These are phyloP conservation scores for Buphagus erythrorhynchus DNA, from an alignment of 2,797 vertebrate species.

Conservation along the genomic window DNA sequence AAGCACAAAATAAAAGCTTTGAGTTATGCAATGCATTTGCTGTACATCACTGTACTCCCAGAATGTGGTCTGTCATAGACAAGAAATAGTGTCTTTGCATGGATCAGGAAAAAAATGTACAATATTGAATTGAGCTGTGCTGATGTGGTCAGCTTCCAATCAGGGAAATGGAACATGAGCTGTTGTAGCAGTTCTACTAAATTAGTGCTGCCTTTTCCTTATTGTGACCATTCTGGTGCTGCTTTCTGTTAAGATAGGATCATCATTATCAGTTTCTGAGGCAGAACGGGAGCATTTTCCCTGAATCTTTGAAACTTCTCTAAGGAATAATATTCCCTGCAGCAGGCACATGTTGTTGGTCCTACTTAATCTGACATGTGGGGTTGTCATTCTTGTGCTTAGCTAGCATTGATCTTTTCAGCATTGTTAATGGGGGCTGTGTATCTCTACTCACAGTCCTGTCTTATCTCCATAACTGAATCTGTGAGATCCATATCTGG, in stretches of 20 bases:
- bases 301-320: constrained; percentile 16
- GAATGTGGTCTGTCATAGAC: background rate
- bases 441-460: constrained; percentile 41
- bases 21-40: background rate
- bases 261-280: constrained; percentile 7
- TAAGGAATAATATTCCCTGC: background rate
- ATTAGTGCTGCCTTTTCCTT: background rate
- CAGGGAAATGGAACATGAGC: background rate
- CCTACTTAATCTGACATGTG: constrained; percentile 55
- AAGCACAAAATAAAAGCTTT: background rate
- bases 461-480: background rate
- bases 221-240: background rate
- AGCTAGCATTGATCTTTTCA: constrained; percentile 65
- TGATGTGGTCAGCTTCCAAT: background rate
- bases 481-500: constrained; percentile 26
- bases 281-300: constrained; percentile 10
- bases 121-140: background rate
- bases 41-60: background rate
- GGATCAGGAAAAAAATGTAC: background rate
- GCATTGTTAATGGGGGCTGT: constrained; percentile 56
- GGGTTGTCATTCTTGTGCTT: constrained; percentile 66
- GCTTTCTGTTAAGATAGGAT: background rate
- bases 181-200: background rate
- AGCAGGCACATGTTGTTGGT: background rate
- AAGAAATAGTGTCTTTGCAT: background rate